These are phyloP conservation scores for Cariama cristata DNA, from an alignment of 2,113 vertebrate genomes.

Conservation along the genomic window DNA sequence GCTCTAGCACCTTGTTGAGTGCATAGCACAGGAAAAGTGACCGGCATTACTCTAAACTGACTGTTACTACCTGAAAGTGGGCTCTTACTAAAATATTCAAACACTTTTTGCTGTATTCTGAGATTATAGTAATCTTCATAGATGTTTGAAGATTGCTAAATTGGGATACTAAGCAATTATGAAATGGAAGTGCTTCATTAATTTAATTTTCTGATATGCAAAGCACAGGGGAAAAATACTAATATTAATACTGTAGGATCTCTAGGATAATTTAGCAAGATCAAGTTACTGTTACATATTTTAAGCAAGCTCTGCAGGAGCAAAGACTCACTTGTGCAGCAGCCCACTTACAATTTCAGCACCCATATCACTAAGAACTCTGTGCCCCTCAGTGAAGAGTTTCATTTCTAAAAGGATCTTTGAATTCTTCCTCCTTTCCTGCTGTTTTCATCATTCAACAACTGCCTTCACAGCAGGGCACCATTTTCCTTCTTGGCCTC, in stretches of 20 bases:
- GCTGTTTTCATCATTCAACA: not conserved
- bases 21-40: not conserved
- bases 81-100: not conserved
- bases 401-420: not conserved
- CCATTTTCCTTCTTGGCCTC: not conserved
- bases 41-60: not conserved
- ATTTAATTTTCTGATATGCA: slow-evolving; percentile 23
- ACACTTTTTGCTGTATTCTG: not conserved
- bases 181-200: not conserved
- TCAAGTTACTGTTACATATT: not conserved
- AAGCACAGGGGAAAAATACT: not conserved
- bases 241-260: not conserved
- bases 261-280: not conserved
- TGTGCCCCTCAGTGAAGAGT: not conserved
- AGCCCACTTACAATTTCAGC: not conserved
- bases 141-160: not conserved
- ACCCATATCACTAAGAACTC: not conserved
- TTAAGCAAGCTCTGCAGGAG: not conserved
- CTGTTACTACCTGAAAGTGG: not conserved
- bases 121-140: not conserved
- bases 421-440: fast-evolving
- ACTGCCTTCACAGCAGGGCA: not conserved
- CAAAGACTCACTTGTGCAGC: not conserved
- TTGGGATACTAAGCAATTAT: not conserved
- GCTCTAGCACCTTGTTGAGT: not conserved